Conservation (phyloP, 2,888 invertebrate species). For the Ectropis crepuscularia region DNA sequence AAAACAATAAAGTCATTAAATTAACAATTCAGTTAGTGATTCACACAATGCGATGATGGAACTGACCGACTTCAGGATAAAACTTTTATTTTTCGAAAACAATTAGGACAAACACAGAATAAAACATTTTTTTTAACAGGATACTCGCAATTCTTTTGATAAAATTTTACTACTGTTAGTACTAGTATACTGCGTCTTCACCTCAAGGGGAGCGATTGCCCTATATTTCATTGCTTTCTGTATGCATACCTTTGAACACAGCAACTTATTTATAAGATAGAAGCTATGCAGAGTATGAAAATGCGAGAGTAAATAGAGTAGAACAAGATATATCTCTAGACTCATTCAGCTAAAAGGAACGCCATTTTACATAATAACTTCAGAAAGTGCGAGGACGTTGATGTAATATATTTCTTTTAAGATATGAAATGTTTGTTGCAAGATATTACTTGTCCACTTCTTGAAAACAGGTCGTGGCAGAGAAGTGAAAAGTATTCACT, state of each 20-base stretch:
- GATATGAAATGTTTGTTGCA: too few relatives aligned
- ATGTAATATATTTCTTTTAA: neutral
- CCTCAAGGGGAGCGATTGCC: slow-evolving; percentile 38
- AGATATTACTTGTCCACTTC: too few relatives aligned
- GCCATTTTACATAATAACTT: slow-evolving; percentile 2
- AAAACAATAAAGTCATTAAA: too few relatives aligned
- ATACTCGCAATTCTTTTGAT: too few relatives aligned
- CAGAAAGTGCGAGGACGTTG: neutral
- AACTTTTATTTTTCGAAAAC: too few relatives aligned
- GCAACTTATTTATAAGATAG: slow-evolving; percentile 31
- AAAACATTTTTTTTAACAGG: neutral
- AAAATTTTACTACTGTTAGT: neutral
- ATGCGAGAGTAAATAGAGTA: slow-evolving; percentile 23
- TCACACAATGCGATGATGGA: too few relatives aligned
- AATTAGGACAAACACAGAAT: too few relatives aligned
- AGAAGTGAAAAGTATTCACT: too few relatives aligned
- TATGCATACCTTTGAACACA: slow-evolving; percentile 32
- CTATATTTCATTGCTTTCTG: slow-evolving; percentile 37
- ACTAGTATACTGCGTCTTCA: slow-evolving; percentile 5
- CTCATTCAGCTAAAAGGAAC: slow-evolving; percentile 12
- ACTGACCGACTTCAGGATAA: too few relatives aligned
- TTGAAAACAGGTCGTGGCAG: too few relatives aligned
- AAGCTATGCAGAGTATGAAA: slow-evolving; percentile 22
- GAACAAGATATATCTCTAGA: slow-evolving; percentile 18
- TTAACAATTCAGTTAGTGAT: too few relatives aligned